Evolutionary conservation across 2,888 invertebrate species (phyloP).

Genomic region (Meta bourneti): DNA sequence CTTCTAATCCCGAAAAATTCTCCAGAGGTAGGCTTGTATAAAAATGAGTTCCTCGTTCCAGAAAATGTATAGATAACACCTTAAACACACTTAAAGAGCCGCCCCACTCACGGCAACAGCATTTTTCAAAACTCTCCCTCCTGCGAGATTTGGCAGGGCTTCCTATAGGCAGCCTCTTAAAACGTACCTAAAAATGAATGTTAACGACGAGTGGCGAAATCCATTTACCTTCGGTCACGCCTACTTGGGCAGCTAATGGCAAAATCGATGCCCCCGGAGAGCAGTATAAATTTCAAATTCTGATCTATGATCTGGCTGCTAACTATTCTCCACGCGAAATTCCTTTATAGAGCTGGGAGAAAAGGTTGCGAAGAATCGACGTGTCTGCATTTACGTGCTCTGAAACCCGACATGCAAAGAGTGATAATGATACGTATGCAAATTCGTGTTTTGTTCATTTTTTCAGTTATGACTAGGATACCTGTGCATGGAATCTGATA

Average conservation of each 20-base stretch:
- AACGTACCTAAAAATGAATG: slow-evolving; percentile 56
- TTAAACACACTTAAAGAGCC: background rate
- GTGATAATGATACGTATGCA: too few species aligned
- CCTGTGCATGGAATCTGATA: too few species aligned
- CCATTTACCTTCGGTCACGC: slow-evolving; percentile 59
- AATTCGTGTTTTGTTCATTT: too few species aligned
- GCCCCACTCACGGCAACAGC: background rate
- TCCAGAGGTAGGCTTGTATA: background rate
- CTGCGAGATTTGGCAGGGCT: background rate
- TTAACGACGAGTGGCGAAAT: slow-evolving; percentile 45
- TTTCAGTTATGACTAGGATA: too few species aligned
- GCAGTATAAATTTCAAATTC: slow-evolving; percentile 61
- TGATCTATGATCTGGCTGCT: slow-evolving; percentile 6
- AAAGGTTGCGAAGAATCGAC: background rate
- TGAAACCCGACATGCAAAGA: too few species aligned
- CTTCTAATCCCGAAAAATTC: background rate
- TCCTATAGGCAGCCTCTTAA: background rate
- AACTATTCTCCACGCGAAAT: background rate
- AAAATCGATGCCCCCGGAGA: slow-evolving; percentile 41
- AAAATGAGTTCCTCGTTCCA: background rate
- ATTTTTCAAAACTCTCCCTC: background rate
- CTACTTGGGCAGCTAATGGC: slow-evolving; percentile 55
- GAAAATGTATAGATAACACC: background rate
- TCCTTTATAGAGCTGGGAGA: background rate
- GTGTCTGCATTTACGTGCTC: too few species aligned